These are phyloP conservation scores for Tricholauxania praeusta DNA, from an alignment of 2,888 invertebrate species.

Conservation along the genomic window DNA sequence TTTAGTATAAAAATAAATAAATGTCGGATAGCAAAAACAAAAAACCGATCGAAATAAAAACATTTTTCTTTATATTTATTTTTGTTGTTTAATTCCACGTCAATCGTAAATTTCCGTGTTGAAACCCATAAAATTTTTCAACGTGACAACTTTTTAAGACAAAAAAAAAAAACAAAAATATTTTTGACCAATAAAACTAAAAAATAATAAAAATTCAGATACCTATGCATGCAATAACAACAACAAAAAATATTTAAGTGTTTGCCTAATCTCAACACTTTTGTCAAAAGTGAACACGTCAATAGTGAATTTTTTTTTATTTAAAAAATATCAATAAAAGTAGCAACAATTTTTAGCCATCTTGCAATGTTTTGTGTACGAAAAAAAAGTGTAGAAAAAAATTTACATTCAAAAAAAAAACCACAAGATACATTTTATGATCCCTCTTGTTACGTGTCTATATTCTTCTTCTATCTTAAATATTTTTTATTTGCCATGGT, in stretches of 20 bases:
- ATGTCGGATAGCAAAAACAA: neutral
- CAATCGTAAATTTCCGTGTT: conserved; percentile 10
- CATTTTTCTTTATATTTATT: neutral
- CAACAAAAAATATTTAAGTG: neutral
- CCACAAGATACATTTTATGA: neutral
- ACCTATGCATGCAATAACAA: neutral
- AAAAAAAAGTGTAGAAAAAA: neutral
- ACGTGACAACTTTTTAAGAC: conserved; percentile 2
- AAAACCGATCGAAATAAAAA: neutral
- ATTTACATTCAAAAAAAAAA: conserved; percentile 7
- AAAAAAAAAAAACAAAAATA: neutral
- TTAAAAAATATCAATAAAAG: neutral
- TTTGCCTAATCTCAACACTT: neutral
- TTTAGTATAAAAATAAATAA: neutral
- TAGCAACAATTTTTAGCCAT: neutral
- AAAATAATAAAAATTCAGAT: neutral
- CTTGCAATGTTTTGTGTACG: neutral
- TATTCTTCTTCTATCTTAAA: neutral
- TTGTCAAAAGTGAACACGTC: too few relatives aligned
- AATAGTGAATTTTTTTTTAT: neutral
- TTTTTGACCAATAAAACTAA: neutral
- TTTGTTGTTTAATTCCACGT: neutral
- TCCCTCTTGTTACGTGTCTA: too few relatives aligned
- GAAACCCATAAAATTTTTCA: conserved; percentile 18
- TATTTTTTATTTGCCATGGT: conserved; percentile 21